Evolutionary conservation across 2,888 invertebrate genomes (phyloP).

Genomic region (Odontocerum albicorne): DNA sequence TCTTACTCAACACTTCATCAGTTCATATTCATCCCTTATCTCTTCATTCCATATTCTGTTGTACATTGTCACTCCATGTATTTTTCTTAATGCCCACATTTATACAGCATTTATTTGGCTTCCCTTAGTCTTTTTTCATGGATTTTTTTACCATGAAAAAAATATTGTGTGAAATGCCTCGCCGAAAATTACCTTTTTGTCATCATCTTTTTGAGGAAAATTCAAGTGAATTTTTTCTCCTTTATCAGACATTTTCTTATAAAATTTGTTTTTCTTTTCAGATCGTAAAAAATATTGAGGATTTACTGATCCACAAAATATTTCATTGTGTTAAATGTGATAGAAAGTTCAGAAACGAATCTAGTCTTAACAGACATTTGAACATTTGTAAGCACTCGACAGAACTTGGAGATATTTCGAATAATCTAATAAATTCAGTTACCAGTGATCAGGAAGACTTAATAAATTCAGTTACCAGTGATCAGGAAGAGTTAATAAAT

Average conservation of each 20-base stretch:
- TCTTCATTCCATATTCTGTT: too few relatives aligned
- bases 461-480: background rate
- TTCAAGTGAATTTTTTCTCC: too few relatives aligned
- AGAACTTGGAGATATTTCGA: background rate
- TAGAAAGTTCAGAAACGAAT: constrained; percentile 5
- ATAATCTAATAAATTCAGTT: background rate
- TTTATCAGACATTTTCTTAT: too few relatives aligned
- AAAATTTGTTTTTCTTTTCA: constrained; percentile 1
- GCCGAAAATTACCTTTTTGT: too few relatives aligned
- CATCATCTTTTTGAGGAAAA: too few relatives aligned
- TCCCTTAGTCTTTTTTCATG: too few relatives aligned
- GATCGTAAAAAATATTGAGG: constrained; percentile 1
- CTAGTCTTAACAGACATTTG: background rate
- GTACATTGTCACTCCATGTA: too few relatives aligned
- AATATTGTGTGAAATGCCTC: background rate
- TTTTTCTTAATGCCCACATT: too few relatives aligned
- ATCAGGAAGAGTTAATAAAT: background rate
- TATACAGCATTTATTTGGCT: too few relatives aligned
- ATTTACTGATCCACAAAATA: constrained; percentile 6
- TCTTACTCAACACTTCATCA: too few relatives aligned
- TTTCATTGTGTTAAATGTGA: constrained; percentile 6
- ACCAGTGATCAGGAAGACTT: background rate
- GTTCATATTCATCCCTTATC: too few relatives aligned
- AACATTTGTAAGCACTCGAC: background rate
- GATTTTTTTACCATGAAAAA: too few relatives aligned